Evolutionary conservation across 2,113 vertebrate species (phyloP).

Genomic region (Recurvirostra avosetta): DNA sequence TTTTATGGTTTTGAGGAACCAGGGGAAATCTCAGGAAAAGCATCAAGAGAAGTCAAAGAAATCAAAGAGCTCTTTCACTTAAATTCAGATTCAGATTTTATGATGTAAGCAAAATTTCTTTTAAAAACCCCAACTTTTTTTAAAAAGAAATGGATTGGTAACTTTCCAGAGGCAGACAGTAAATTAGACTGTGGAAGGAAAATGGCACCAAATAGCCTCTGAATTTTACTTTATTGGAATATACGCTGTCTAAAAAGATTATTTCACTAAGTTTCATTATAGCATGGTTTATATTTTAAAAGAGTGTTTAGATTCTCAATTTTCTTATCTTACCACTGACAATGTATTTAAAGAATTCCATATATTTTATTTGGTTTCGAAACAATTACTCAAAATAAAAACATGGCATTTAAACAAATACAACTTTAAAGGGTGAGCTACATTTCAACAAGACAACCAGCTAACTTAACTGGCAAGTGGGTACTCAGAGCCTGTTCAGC

Average conservation of each 20-base stretch:
- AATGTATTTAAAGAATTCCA: background rate
- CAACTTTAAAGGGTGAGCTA: background rate
- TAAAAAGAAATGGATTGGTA: background rate
- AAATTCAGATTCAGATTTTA: background rate
- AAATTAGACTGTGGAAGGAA: background rate
- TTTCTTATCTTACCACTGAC: background rate
- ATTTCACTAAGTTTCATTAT: background rate
- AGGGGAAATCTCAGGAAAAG: background rate
- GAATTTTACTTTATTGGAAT: background rate
- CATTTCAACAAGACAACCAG: background rate
- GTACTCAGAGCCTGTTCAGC: background rate
- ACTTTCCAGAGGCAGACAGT: background rate
- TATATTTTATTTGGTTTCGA: background rate
- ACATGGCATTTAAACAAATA: background rate
- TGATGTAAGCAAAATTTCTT: background rate
- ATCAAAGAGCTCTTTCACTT: background rate
- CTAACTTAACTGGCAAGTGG: background rate
- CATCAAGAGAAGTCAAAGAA: background rate
- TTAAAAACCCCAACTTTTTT: rapidly evolving
- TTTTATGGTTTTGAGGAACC: background rate
- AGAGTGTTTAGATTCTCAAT: background rate
- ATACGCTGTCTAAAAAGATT: background rate
- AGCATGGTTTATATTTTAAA: background rate
- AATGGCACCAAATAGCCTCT: background rate
- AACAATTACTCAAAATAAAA: background rate